Percentiles rank a stretch among this genome's conserved stretches.
Conservation (phyloP, 2,888 invertebrate genomes). For the Ptychoptera contaminata region DNA sequence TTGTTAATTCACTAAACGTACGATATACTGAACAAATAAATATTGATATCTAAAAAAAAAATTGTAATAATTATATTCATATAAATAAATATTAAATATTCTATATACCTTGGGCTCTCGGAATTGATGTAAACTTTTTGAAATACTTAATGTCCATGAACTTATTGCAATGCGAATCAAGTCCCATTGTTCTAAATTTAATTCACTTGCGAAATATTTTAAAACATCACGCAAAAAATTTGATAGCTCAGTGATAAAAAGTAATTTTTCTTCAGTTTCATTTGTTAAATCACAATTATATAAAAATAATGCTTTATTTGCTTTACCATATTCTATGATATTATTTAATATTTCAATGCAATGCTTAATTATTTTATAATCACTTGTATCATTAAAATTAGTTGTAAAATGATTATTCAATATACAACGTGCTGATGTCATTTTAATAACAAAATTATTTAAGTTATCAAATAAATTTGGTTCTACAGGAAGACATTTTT, state of each 20-base stretch:
- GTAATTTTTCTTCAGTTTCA: conserved; percentile 16
- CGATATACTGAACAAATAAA: conserved; percentile 36
- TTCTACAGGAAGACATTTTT: conserved; percentile 2
- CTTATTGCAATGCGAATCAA: conserved; percentile 52
- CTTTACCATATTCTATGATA: conserved; percentile 25
- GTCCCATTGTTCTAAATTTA: conserved; percentile 48
- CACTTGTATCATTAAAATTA: conserved; percentile 19
- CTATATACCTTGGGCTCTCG: conserved; percentile 36
- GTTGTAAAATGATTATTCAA: conserved; percentile 22
- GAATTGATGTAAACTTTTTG: conserved; percentile 27
- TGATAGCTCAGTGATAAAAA: conserved; percentile 22
- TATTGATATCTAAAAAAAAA: conserved; percentile 30
- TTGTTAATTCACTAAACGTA: conserved; percentile 33
- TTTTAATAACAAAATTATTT: conserved; percentile 5
- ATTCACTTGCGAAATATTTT: conserved; percentile 20
- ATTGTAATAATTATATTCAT: conserved; percentile 4
- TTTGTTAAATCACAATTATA: conserved; percentile 27
- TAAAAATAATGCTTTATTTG: conserved; percentile 27
- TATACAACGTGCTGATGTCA: conserved; percentile 16
- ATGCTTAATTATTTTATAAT: conserved; percentile 20
- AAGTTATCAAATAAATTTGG: conserved; percentile 10
- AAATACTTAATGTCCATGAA: conserved; percentile 45
- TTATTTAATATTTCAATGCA: conserved; percentile 23
- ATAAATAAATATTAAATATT: background rate
- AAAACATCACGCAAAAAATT: conserved; percentile 23